Conservation (phyloP, 2,888 invertebrate genomes). For the Julus scanicus region DNA sequence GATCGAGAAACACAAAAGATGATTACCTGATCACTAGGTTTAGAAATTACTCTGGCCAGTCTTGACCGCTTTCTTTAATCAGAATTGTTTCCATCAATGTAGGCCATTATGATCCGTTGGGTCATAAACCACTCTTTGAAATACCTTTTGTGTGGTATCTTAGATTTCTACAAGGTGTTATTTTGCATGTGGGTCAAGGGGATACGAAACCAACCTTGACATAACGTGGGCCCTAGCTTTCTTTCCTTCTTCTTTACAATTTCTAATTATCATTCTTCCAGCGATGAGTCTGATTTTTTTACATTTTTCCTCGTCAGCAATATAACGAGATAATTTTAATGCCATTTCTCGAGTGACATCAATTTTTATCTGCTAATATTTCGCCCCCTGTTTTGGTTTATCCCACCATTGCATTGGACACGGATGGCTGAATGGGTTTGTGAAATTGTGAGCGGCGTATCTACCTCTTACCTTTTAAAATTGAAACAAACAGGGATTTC, state of each 20-base stretch:
- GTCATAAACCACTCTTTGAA: background rate
- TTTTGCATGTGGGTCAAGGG: conserved; percentile 7
- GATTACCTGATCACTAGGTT: too few species aligned
- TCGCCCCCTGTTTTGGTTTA: background rate
- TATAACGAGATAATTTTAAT: background rate
- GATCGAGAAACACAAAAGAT: too few species aligned
- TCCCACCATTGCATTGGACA: background rate
- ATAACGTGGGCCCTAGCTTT: background rate
- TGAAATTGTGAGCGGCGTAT: background rate
- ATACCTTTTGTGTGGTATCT: background rate
- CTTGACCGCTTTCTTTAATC: background rate
- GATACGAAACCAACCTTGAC: background rate
- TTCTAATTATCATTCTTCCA: background rate
- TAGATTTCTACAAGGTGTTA: background rate
- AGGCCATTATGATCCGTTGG: background rate
- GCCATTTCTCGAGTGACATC: background rate
- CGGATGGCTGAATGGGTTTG: conserved; percentile 9
- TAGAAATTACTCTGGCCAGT: background rate
- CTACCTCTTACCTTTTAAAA: conserved; percentile 4
- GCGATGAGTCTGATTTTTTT: conserved; percentile 9
- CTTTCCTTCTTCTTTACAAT: background rate
- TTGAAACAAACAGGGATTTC: conserved; percentile 10
- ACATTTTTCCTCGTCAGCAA: background rate
- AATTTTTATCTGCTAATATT: background rate
- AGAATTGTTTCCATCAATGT: background rate